These are phyloP conservation scores for Eptatretus burgeri DNA, from an alignment of 2,113 vertebrate genomes.

Conservation along the genomic window DNA sequence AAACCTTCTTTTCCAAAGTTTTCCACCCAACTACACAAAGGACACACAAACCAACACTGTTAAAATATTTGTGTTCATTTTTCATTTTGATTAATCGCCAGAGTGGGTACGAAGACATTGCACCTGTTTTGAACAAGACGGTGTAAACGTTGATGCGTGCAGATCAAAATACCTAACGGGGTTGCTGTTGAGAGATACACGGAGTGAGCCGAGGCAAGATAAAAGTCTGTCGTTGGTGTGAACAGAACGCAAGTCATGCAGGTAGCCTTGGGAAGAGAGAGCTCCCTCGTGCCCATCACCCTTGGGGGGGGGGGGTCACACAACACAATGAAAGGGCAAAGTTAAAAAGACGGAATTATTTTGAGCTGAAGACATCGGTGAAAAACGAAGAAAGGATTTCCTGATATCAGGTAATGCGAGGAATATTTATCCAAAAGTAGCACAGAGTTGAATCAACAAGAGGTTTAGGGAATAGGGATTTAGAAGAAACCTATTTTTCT, in stretches of 20 bases:
- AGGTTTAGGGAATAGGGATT: too few species aligned
- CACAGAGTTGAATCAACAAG: too few species aligned
- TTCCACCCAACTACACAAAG: slow-evolving; percentile 55
- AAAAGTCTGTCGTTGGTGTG: slow-evolving; percentile 80
- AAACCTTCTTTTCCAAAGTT: slow-evolving; percentile 95
- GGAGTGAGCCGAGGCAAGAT: slow-evolving; percentile 68
- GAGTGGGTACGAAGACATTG: neutral
- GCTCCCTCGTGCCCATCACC: slow-evolving; percentile 90
- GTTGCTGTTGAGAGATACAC: slow-evolving; percentile 91
- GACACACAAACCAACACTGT: slow-evolving; percentile 9
- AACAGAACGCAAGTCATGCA: slow-evolving; percentile 69
- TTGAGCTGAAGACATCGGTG: too few species aligned
- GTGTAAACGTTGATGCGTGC: neutral
- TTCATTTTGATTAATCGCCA: neutral
- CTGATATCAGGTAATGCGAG: too few species aligned
- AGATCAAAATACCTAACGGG: slow-evolving; percentile 44
- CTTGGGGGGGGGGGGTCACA: slow-evolving; percentile 37
- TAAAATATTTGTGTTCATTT: neutral
- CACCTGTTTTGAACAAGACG: neutral
- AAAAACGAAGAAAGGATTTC: too few species aligned
- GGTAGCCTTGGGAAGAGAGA: slow-evolving; percentile 78
- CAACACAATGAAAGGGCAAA: too few species aligned
- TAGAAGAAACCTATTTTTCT: too few species aligned
- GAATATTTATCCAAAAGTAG: too few species aligned
- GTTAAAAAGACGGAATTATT: too few species aligned